Evolutionary conservation across 2,888 invertebrate species (phyloP), one percentile per base, ranked within the genome.

Genomic region (Tribolium freemani): DNA sequence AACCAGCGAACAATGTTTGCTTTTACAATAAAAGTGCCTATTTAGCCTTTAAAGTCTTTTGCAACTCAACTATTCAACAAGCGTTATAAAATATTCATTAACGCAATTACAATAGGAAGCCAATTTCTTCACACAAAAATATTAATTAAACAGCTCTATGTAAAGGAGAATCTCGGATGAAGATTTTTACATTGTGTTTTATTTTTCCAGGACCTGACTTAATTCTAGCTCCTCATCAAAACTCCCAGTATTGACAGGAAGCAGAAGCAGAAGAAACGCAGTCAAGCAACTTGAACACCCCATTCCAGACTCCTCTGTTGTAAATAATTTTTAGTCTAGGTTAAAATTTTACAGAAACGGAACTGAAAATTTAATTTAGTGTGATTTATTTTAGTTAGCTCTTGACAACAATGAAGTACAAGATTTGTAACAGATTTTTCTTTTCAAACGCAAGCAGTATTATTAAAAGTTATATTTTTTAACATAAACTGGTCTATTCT

Each of bases 161-260:
- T 3, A 26, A 26, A 5, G 4, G 26, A 26, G 26, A 26, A 26
- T 26, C 26, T 26, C 26, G 5, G 26, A 26, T 26, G 26, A 26
- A 26, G 5, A 26, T 26, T 26, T 26, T 26, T 26, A 26, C 3
- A 26, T 26, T 26, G 26, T 45, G 46, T 58, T 80, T 81, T 80
- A 82, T 78, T 80, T 78, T 85, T 85, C 26, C 83, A 86, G 86
- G 86, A 69, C 86, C 86, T 38, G 86, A 86, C 77, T 76, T 86
- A 77, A 86, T 86, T 70, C 79, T 86, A 50, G 79, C 85, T 73
- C 86, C 86, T n/a, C 82, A 77, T 48, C 83, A 83, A 70, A 82
- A 78, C 72, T 80, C 82, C 56, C 83, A 82, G 73, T 83, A 82
- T 79, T 84, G 78, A 82, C 30, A 48, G 44, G 16, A 48, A 30